phyloP scores from a whole-genome alignment of 2,113 vertebrate genomes.

The Plestiodon gilberti region DNA sequence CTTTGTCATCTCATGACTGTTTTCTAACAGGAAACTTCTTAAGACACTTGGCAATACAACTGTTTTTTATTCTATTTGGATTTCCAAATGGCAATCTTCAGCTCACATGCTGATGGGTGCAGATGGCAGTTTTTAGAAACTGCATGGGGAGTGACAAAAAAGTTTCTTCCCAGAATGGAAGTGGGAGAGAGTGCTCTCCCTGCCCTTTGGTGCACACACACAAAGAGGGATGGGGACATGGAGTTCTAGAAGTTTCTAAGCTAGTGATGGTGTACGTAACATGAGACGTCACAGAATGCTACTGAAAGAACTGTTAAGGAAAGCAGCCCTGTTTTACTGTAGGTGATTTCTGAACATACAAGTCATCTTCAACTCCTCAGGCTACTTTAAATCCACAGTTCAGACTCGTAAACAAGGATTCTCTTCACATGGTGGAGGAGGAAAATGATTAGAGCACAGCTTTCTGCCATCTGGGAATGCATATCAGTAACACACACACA shows the following conservation, averaged over 20 bases:
- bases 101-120: neutral
- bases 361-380: neutral
- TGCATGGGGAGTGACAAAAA: neutral
- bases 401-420: neutral
- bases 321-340: neutral
- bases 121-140: neutral
- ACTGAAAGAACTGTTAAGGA: too few relatives aligned
- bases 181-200: neutral
- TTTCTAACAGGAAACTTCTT: neutral
- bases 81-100: neutral
- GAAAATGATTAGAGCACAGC: neutral
- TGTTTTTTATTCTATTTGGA: neutral
- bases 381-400: neutral
- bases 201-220: neutral
- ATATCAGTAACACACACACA: neutral
- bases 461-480: neutral
- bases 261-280: neutral
- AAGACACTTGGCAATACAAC: neutral
- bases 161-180: neutral
- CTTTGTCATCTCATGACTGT: neutral
- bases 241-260: neutral
- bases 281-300: neutral
- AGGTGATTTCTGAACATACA: neutral
- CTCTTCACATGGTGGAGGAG: neutral
- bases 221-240: too few relatives aligned